Conservation (phyloP, 2,888 invertebrate species). For the Rambutsinella grinnellia region DNA sequence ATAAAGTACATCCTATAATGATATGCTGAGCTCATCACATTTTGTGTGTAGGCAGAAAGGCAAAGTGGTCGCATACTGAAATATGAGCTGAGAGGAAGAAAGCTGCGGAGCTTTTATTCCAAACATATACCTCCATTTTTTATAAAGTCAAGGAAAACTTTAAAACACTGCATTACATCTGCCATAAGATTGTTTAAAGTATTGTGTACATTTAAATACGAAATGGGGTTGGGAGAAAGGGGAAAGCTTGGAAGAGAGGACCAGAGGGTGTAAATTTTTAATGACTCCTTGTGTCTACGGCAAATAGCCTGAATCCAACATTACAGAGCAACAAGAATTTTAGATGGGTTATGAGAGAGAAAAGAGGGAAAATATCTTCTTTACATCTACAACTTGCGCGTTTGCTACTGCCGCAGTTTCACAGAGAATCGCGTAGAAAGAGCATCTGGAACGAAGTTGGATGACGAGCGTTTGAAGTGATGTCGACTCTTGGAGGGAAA, state of each 20-base stretch:
- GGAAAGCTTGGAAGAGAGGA: slow-evolving; percentile 28
- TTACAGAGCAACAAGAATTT: background rate
- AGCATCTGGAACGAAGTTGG: slow-evolving; percentile 4
- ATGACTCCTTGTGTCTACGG: slow-evolving; percentile 58
- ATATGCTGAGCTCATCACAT: too few species aligned
- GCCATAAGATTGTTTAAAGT: background rate
- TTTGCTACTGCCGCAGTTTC: slow-evolving; percentile 14
- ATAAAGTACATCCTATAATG: too few species aligned
- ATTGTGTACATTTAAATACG: slow-evolving; percentile 1
- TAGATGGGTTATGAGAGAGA: background rate
- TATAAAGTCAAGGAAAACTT: slow-evolving; percentile 4
- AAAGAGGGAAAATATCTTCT: slow-evolving; percentile 1
- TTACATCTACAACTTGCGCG: slow-evolving; percentile 21
- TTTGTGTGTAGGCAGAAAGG: too few species aligned
- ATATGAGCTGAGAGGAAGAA: too few species aligned
- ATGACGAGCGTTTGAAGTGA: background rate
- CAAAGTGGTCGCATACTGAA: too few species aligned
- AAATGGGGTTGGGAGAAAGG: background rate
- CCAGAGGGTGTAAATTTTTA: slow-evolving; percentile 65
- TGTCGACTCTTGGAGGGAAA: background rate
- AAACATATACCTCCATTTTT: background rate
- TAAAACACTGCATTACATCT: background rate
- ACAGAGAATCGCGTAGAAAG: slow-evolving; percentile 2
- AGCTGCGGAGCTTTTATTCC: background rate
- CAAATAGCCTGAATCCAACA: slow-evolving; percentile 22